phyloP scores from a whole-genome alignment of 2,113 vertebrate species.

The Aleadryas rufinucha region DNA sequence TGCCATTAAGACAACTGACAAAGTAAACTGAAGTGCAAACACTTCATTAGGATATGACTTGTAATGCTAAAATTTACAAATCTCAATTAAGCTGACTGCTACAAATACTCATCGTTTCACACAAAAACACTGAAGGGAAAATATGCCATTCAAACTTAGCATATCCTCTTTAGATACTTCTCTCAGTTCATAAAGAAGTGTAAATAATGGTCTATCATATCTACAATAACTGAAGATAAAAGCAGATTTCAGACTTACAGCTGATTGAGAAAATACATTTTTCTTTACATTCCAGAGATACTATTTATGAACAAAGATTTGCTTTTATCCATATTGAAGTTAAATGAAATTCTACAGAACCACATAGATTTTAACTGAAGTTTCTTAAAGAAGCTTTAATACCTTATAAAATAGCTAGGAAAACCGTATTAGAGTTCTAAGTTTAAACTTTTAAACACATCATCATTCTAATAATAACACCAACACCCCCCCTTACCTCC shows the following conservation, averaged over 20 bases:
- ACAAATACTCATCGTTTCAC: neutral
- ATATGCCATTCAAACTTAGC: neutral
- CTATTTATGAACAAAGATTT: neutral
- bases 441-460: neutral
- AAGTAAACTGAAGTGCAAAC: neutral
- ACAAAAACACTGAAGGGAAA: neutral
- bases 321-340: neutral
- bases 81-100: neutral
- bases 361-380: neutral
- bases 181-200: neutral
- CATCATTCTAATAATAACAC: neutral
- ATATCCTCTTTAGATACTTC: neutral
- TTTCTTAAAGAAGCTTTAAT: neutral
- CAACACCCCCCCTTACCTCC: conserved; percentile 80
- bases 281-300: neutral
- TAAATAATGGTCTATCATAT: neutral
- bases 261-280: neutral
- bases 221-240: neutral
- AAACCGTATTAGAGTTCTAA: neutral
- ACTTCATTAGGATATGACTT: neutral
- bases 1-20: neutral
- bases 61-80: neutral
- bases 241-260: neutral
- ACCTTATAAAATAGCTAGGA: neutral
- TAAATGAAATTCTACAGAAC: neutral